Percentiles rank a stretch among this genome's conserved stretches.
Conservation (phyloP, 2,888 invertebrate species). For the Sesia bembeciformis region DNA sequence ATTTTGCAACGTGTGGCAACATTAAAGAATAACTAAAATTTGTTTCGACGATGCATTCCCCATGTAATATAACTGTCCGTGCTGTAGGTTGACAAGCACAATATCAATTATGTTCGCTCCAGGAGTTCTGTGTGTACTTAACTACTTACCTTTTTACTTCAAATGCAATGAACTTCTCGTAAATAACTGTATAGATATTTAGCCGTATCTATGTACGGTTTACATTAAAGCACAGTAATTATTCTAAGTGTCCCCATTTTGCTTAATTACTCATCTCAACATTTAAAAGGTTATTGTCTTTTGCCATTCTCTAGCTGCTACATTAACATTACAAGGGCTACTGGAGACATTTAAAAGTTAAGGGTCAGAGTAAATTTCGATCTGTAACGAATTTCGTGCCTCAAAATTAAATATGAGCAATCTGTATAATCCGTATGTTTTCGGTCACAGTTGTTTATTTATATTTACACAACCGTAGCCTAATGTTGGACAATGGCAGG, state of each 20-base stretch:
- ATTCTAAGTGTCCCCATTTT: slow-evolving; percentile 16
- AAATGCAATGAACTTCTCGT: not conserved
- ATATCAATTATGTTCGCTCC: slow-evolving; percentile 15
- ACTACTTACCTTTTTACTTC: slow-evolving; percentile 8
- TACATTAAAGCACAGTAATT: slow-evolving; percentile 4
- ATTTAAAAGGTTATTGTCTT: slow-evolving; percentile 4
- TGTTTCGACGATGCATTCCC: not conserved
- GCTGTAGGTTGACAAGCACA: slow-evolving; percentile 8
- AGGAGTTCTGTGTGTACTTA: slow-evolving; percentile 12
- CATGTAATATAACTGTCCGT: slow-evolving; percentile 13
- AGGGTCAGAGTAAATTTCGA: too few species aligned
- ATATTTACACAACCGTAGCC: slow-evolving; percentile 7
- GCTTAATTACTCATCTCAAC: slow-evolving; percentile 14
- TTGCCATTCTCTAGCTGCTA: too few species aligned
- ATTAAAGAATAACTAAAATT: too few species aligned
- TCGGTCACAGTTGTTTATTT: not conserved
- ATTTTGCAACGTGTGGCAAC: too few species aligned
- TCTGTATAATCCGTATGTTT: too few species aligned
- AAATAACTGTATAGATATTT: not conserved
- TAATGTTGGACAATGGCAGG: not conserved
- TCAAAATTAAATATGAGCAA: too few species aligned
- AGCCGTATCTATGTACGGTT: not conserved
- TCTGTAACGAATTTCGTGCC: too few species aligned
- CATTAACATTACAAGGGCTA: too few species aligned
- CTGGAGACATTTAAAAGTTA: too few species aligned